Evolutionary conservation across 2,113 vertebrate species (phyloP).

Genomic region (Manacus vitellinus): DNA sequence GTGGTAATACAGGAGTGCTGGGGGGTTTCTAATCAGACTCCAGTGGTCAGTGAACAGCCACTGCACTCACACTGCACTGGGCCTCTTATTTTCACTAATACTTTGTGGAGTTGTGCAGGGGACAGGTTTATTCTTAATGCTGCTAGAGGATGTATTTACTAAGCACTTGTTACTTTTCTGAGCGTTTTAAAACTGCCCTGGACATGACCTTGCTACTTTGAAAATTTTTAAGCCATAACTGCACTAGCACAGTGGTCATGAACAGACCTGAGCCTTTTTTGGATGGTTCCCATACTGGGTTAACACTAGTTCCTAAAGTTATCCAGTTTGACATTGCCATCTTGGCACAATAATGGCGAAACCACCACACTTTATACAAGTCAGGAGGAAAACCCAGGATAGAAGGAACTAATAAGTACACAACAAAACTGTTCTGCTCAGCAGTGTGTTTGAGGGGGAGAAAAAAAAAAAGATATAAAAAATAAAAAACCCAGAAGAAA

Average conservation of each 20-base stretch:
- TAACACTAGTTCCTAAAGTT: background rate
- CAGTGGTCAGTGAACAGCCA: background rate
- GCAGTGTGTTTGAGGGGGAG: constrained; percentile 26
- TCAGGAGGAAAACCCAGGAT: constrained; percentile 3
- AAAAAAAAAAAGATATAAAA: constrained; percentile 16
- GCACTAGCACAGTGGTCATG: accelerated
- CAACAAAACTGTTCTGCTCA: constrained; percentile 37
- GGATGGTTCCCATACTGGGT: accelerated
- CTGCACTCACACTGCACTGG: accelerated
- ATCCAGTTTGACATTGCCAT: background rate
- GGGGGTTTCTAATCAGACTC: background rate
- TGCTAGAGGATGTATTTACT: background rate
- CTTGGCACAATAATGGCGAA: background rate
- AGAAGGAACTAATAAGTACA: constrained; percentile 49
- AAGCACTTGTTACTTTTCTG: background rate
- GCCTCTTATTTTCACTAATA: background rate
- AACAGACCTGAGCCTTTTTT: background rate
- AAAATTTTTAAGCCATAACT: background rate
- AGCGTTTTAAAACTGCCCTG: background rate
- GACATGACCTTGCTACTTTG: background rate
- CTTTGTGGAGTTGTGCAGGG: background rate
- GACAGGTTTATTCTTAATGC: background rate
- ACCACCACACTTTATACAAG: background rate
- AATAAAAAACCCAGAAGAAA: constrained; percentile 67
- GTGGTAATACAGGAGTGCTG: background rate